Evolutionary conservation across 1,140 invertebrate species (phyloP), one percentile per base, ranked within the genome.

Genomic region (Globodera rostochiensis): DNA sequence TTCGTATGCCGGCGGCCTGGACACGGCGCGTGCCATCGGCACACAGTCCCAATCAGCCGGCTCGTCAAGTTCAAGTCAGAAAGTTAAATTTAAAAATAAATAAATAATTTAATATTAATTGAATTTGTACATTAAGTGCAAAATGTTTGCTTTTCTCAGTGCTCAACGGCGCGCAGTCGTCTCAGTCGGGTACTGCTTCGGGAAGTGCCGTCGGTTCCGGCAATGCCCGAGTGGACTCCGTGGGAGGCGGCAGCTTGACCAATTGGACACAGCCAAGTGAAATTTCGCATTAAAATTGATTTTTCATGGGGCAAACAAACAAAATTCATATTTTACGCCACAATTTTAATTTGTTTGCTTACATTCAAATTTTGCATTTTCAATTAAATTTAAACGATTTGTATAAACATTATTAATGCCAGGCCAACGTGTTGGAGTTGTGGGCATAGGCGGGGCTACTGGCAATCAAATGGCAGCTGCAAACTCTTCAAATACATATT

Each of bases 391-490:
- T 5, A 73, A 73, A 73, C 7, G 36, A 46, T n/a, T 49, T 46
- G 5, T n/a, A n/a, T n/a, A 73, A 73, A 73, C 8, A 73, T 50
- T 36, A 25, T 3, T 73, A 15, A 6, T 21, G 6, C 0, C 47
- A 57, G n/a, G 21, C 49, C 1, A 47, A 57, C n/a, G 49, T 4
- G 36, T 46, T 15, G 3, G 7, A 45, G 49, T n/a, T 7, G 66
- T 46, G 21, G 77, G 77, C 49, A 47, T 66, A 4, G 64, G 50
- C 19, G 77, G 77, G 0, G 77, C 77, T 46, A 78, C 77, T 19
- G 77, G 77, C 77, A 78, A 78, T 47, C 66, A 64, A 49, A 25
- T 49, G 19, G 66, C 25, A 11, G 25, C 11, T 25, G 21, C 70
- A 1, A 49, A 69, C 13, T 6, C 66, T 1, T 64, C 57, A 0